Evolutionary conservation across 2,113 vertebrate genomes (phyloP).

Genomic region (Hepsetus odoe): DNA sequence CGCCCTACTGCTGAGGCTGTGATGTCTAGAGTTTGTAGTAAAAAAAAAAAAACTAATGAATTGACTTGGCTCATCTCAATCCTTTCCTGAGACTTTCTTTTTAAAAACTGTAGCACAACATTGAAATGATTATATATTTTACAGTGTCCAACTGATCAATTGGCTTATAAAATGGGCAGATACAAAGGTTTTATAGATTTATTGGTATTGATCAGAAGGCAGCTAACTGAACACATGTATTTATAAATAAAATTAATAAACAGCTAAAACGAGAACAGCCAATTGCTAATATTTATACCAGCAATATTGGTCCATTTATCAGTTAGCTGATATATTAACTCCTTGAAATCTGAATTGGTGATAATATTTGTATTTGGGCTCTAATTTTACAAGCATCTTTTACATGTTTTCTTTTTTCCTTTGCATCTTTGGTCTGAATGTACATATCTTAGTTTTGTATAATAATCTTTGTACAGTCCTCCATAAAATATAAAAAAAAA

Average conservation of each 20-base stretch:
- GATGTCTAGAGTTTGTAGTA: not conserved
- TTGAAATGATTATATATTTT: not conserved
- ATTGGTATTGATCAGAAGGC: no score
- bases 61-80: not conserved
- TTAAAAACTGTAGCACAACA: not conserved
- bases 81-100: not conserved
- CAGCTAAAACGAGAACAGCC: no score
- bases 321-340: not conserved
- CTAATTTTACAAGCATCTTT: conserved; percentile 33
- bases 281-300: no score
- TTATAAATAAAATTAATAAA: no score
- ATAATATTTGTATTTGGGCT: conserved; percentile 31
- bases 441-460: conserved; percentile 59
- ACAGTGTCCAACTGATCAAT: not conserved
- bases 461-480: conserved; percentile 55
- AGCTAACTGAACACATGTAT: no score
- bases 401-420: not conserved
- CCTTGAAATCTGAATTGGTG: not conserved
- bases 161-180: no score
- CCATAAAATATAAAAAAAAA: conserved; percentile 46
- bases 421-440: conserved; percentile 40
- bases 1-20: not conserved
- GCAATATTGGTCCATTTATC: no score
- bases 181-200: no score
- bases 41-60: not conserved